Base-by-base conservation (phyloP, 1,140 invertebrate species). In the Nasonia vitripennis region DNA sequence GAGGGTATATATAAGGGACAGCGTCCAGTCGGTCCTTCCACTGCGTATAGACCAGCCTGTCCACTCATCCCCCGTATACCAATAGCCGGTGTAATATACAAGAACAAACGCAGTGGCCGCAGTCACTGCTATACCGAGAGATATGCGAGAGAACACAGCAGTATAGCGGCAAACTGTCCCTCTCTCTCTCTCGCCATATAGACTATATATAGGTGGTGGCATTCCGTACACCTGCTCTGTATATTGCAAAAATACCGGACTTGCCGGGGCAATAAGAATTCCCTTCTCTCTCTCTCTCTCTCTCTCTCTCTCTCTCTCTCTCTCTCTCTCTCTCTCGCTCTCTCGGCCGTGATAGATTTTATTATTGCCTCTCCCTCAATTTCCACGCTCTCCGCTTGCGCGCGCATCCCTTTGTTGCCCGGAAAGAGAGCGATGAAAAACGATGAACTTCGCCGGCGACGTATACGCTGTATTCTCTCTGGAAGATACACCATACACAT, bases 241-340 rank as follows among this genome's bases (percentile, higher is more conserved):
- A 92, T 93, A 93, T 93, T 93, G 91, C 91, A 91, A 91, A 93
- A 92, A 91, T 90, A 89, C 91, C 89, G 90, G 90, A 92, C 91
- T 92, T 89, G 88, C 91, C 89, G 91, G 87, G 88, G 90, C 90
- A 92, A 91, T 92, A 92, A 92, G 91, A 92, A 91, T 91, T 92
- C 90, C 89, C 90, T 92, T 91, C 88, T 89, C 90, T 89, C 87
- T 90, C 88, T 83, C 71, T 87, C 87, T 88, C 79, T 81, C 48
- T 17, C 10, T 88, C 37, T 41, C 27, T 91, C 88, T 89, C 90
- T 89, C 87, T 90, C 87, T 83, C 71, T 87, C 87, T 88, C 79
- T 81, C 10, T 88, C 37, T 41, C 27, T 91, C 88, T 89, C 90
- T 89, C 87, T 90, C 88, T 83, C 68, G 87, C 87, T 88, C 79